Base-by-base conservation (phyloP, 2,888 invertebrate species). In the Hypolimnas misippus region DNA sequence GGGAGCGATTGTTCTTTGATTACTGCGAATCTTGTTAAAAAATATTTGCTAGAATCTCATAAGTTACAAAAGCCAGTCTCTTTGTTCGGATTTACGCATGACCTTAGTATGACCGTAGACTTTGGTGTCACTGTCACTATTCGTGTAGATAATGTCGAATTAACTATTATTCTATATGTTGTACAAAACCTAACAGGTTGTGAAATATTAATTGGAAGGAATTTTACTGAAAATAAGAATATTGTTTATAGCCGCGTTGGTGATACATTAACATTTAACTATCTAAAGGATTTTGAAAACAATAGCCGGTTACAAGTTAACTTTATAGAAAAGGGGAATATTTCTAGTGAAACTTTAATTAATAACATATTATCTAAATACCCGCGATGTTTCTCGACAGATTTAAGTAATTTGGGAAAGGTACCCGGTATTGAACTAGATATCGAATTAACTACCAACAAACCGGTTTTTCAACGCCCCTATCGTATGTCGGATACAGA, bases 401-500 rank as follows among this genome's bases (percentile, higher is more conserved):
- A 44, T 16, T 44, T 44, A 16, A 16, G 16, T 44, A 44, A n/a
- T 16, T 16, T 44, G 16, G 44, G 44, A n/a, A 44, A 44, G 14
- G 16, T 16, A 7, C 16, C 44, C 16, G 44, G 14, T 44, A 16
- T 44, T 10, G 16, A 44, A 44, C 16, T 44, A 44, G 12, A 33
- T 7, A 33, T 33, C 12, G 33, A 33, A 10, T 33, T 33, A 33
- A 33, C 33, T 2, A 10, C 29, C 12, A 33, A 33, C 2, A 33
- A 33, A 33, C 33, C 33, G 7, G 33, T 33, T 1, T 33, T 6
- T 33, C 33, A 33, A 33, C 7, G 33, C 1, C 33, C 33, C 7
- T 33, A 33, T 10, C 7, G 33, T 2, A 33, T 33, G 33, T 33
- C 33, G 8, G 33, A 33, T 10, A 10, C 33, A 10, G 33, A 33